Conservation (phyloP, 1,140 invertebrate species). For the Eumaeus atala region DNA sequence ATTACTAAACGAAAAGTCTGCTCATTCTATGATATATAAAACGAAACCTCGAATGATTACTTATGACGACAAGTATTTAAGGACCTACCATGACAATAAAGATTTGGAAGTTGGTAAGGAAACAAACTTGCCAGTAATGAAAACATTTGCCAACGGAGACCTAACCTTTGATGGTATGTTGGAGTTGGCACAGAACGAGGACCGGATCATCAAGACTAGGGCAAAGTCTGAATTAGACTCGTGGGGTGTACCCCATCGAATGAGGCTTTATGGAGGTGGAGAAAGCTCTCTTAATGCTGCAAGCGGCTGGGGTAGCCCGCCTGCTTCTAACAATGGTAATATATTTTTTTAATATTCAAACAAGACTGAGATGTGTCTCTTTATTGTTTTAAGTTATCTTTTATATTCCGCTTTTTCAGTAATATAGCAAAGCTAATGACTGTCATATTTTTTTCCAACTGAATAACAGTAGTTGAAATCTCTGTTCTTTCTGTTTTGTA, state of each 20-base stretch:
- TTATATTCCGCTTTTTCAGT: no score
- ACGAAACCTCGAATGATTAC: constrained; percentile 64
- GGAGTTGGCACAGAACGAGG: constrained; percentile 52
- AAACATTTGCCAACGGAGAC: constrained; percentile 55
- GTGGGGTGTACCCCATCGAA: constrained; percentile 76
- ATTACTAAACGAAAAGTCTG: constrained; percentile 64
- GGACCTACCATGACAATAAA: constrained; percentile 69
- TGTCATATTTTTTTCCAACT: no score
- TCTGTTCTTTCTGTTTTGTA: no score
- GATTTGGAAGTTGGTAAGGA: constrained; percentile 41
- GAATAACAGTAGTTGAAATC: no score
- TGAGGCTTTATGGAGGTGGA: constrained; percentile 83
- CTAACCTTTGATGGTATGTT: constrained; percentile 63
- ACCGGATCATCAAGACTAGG: constrained; percentile 44
- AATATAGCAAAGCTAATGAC: no score
- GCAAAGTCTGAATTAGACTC: constrained; percentile 46
- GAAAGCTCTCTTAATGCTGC: constrained; percentile 85
- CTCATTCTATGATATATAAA: constrained; percentile 62
- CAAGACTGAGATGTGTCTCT: no score
- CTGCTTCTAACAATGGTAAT: constrained; percentile 78
- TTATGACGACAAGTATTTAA: constrained; percentile 49
- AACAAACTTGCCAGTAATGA: constrained; percentile 40
- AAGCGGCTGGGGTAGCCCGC: constrained; percentile 83
- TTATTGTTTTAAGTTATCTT: no score
- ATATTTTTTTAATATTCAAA: constrained; percentile 20